phyloP scores from a whole-genome alignment of 2,797 vertebrate species.

The Phataginus tricuspis region DNA sequence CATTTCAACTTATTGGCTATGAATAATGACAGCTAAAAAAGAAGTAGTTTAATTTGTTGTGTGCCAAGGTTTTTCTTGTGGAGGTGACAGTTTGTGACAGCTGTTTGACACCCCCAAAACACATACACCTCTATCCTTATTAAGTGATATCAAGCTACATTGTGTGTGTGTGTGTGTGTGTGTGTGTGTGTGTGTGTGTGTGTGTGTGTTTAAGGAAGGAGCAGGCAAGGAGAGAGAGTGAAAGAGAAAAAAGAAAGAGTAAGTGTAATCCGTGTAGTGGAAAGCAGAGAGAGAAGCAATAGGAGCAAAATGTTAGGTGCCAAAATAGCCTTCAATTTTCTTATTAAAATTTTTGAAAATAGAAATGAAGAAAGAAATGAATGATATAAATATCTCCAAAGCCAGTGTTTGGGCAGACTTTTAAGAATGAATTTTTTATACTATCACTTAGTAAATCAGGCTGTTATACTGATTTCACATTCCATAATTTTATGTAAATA shows the following conservation, averaged over 20 bases:
- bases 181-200: slow-evolving; percentile 50
- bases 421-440: slow-evolving; percentile 64
- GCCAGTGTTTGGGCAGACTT: slow-evolving; percentile 67
- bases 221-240: not conserved
- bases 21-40: slow-evolving; percentile 90
- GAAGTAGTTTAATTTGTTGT: slow-evolving; percentile 88
- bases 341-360: slow-evolving; percentile 69
- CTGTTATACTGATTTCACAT: slow-evolving; percentile 62
- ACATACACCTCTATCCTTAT: slow-evolving; percentile 85
- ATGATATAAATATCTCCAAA: slow-evolving; percentile 66
- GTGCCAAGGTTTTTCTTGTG: slow-evolving; percentile 86
- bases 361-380: slow-evolving; percentile 52
- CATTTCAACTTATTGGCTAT: slow-evolving; percentile 92
- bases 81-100: slow-evolving; percentile 90
- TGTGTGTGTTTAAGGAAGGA: slow-evolving; percentile 50
- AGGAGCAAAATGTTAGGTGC: slow-evolving; percentile 50
- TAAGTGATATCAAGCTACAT: slow-evolving; percentile 80
- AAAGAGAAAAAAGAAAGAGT: slow-evolving; percentile 46
- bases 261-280: slow-evolving; percentile 38
- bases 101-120: slow-evolving; percentile 88
- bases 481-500: slow-evolving; percentile 65
- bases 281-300: not conserved
- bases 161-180: slow-evolving; percentile 56
- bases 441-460: slow-evolving; percentile 55
- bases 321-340: slow-evolving; percentile 69